These are phyloP conservation scores for Antigone vipio DNA, from an alignment of 2,113 vertebrate species.

Conservation along the genomic window DNA sequence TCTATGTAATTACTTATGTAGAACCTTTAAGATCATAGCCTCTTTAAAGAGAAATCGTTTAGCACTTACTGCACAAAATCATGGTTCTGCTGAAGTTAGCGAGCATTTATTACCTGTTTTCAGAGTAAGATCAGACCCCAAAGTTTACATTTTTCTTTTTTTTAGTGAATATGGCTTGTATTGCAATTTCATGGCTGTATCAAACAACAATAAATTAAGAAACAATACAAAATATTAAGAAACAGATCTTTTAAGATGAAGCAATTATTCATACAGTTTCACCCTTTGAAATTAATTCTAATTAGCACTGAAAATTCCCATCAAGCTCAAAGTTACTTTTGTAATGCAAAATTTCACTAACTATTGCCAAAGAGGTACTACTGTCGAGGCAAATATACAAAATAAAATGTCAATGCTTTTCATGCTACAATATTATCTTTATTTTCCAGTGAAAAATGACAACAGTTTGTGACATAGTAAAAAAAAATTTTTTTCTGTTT, in stretches of 20 bases:
- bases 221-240: background rate
- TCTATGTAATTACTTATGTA: background rate
- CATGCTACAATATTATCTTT: constrained; percentile 6
- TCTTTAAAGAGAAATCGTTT: background rate
- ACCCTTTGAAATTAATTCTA: background rate
- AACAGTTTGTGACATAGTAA: background rate
- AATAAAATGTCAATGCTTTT: background rate
- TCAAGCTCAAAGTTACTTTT: background rate
- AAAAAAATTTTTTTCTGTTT: background rate
- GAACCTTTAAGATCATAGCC: background rate
- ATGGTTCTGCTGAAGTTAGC: background rate
- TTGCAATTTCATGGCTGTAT: background rate
- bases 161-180: background rate
- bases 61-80: background rate
- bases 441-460: constrained; percentile 38
- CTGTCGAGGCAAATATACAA: background rate
- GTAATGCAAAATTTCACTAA: background rate
- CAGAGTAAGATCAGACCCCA: background rate
- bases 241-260: background rate
- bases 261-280: background rate
- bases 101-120: background rate
- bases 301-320: background rate
- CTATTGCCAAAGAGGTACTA: background rate
- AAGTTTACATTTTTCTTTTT: background rate
- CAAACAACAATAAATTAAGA: background rate